Conservation (phyloP, 2,113 vertebrate genomes). For the Chaetops frenatus region DNA sequence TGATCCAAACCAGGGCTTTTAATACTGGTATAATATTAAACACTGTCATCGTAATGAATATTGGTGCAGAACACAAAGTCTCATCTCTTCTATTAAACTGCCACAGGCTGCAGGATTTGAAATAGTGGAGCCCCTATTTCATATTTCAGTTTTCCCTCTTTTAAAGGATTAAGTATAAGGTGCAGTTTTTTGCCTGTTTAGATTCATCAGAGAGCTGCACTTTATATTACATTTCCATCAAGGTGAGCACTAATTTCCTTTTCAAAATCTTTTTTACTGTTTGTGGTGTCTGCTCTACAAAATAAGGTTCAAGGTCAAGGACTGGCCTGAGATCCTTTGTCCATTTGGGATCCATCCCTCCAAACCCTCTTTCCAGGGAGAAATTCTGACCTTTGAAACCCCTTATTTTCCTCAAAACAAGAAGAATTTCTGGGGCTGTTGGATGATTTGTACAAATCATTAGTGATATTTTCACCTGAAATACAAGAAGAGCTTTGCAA, state of each 20-base stretch:
- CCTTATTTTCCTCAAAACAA: not conserved
- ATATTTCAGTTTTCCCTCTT: not conserved
- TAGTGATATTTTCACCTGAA: not conserved
- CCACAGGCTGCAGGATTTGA: not conserved
- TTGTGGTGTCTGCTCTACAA: not conserved
- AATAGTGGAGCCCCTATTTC: not conserved
- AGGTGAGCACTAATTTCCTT: not conserved
- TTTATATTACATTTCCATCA: not conserved
- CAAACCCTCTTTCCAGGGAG: not conserved
- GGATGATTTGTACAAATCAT: not conserved
- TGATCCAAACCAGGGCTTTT: conserved; percentile 23
- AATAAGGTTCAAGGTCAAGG: not conserved
- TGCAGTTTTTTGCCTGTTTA: not conserved
- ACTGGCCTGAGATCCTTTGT: accelerated
- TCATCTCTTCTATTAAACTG: conserved; percentile 8
- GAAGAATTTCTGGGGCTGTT: not conserved
- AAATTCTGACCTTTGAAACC: not conserved
- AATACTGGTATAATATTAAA: conserved; percentile 38
- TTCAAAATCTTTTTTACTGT: not conserved
- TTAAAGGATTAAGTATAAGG: not conserved
- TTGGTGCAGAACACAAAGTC: conserved; percentile 20
- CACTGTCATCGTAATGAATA: conserved; percentile 31
- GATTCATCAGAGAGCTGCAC: not conserved
- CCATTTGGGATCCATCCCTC: not conserved
- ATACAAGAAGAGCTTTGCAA: not conserved